Evolutionary conservation across 2,888 invertebrate genomes (phyloP).

Genomic region (Camptogramma bilineatum): DNA sequence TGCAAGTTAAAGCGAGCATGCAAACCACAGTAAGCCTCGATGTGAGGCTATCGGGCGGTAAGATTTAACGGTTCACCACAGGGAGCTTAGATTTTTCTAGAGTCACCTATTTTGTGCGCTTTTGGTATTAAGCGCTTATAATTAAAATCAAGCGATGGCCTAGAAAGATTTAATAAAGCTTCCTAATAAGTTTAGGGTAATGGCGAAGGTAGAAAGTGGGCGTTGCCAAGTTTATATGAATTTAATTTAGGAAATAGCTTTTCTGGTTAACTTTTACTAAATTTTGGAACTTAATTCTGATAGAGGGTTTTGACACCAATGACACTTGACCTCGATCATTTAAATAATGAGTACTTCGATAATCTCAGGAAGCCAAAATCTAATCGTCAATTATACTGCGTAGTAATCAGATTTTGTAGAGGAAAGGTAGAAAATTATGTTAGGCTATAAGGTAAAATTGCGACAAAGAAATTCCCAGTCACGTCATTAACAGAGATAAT

Average conservation of each 20-base stretch:
- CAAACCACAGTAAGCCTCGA: conserved; percentile 42
- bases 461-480: conserved; percentile 33
- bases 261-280: conserved; percentile 1
- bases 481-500: conserved; percentile 43
- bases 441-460: conserved; percentile 35
- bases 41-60: conserved; percentile 38
- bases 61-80: conserved; percentile 41
- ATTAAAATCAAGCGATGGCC: conserved; percentile 36
- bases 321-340: background rate
- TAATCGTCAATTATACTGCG: conserved; percentile 13
- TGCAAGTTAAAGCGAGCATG: conserved; percentile 46
- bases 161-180: conserved; percentile 36
- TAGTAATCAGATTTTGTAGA: conserved; percentile 21
- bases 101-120: conserved; percentile 32
- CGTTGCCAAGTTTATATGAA: conserved; percentile 21
- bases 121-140: conserved; percentile 30
- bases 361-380: conserved; percentile 11
- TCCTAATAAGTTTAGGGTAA: conserved; percentile 31
- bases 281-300: background rate
- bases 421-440: conserved; percentile 22
- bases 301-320: conserved; percentile 1
- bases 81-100: conserved; percentile 34
- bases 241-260: conserved; percentile 14
- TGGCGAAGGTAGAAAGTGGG: conserved; percentile 8
- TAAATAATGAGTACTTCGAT: conserved; percentile 13